Conservation (phyloP, 2,113 vertebrate species). For the Arenaria interpres region DNA sequence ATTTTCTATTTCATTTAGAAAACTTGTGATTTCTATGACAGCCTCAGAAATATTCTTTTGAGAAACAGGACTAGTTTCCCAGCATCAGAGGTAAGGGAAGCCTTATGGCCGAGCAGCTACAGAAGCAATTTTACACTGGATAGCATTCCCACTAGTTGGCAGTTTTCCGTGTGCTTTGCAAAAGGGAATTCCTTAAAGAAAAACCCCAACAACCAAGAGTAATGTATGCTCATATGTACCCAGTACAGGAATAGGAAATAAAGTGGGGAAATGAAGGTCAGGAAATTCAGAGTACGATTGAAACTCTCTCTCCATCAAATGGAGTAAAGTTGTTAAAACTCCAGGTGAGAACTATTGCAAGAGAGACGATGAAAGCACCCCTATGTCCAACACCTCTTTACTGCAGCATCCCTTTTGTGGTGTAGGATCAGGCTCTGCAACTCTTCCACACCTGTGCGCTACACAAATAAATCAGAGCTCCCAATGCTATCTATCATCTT, state of each 20-base stretch:
- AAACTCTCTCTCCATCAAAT: neutral
- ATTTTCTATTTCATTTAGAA: neutral
- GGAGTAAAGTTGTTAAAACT: neutral
- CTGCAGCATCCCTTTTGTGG: too few relatives aligned
- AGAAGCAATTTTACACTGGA: neutral
- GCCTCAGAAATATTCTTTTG: neutral
- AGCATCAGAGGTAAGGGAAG: neutral
- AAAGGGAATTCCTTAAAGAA: neutral
- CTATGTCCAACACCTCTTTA: neutral
- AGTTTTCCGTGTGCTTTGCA: neutral
- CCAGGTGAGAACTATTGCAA: neutral
- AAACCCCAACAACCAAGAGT: neutral
- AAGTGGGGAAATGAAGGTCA: neutral
- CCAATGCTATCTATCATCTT: rapidly evolving
- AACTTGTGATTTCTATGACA: neutral
- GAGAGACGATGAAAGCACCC: neutral
- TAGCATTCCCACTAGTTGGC: neutral
- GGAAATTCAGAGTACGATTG: neutral
- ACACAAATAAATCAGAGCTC: neutral
- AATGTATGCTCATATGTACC: neutral
- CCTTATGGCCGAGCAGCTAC: neutral
- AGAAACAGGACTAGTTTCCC: neutral
- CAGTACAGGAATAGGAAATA: neutral
- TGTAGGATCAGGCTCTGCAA: neutral
- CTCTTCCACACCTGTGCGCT: rapidly evolving